Evolutionary conservation across 2,797 vertebrate genomes (phyloP).

Genomic region (Cichlasoma orientale): DNA sequence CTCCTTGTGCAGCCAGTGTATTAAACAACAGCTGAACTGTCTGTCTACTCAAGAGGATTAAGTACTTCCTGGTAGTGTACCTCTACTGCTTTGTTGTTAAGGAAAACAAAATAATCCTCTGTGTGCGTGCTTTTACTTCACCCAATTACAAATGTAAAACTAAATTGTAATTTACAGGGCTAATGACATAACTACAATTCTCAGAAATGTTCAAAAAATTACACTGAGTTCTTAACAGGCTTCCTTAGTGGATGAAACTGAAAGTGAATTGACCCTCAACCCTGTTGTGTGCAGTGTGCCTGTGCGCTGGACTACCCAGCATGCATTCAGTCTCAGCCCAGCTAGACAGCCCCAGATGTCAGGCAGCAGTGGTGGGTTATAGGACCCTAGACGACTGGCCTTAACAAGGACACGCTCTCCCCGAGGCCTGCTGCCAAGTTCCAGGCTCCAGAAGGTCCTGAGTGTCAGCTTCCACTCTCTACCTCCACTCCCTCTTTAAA

Average conservation of each 20-base stretch:
- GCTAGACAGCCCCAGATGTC: slow-evolving; percentile 73
- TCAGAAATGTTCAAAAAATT: slow-evolving; percentile 11
- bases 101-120: slow-evolving; percentile 46
- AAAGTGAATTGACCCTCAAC: slow-evolving; percentile 66
- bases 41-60: slow-evolving; percentile 21
- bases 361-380: slow-evolving; percentile 69
- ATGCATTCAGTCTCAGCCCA: slow-evolving; percentile 68
- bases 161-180: slow-evolving; percentile 5
- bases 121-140: slow-evolving; percentile 4
- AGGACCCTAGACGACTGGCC: slow-evolving; percentile 67
- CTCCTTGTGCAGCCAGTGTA: not conserved
- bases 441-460: slow-evolving; percentile 63
- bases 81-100: slow-evolving; percentile 43
- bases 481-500: slow-evolving; percentile 41
- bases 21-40: slow-evolving; percentile 14
- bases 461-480: slow-evolving; percentile 49
- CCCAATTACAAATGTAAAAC: slow-evolving; percentile 8
- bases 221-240: slow-evolving; percentile 20
- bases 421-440: slow-evolving; percentile 58
- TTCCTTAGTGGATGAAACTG: slow-evolving; percentile 56
- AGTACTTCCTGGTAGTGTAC: slow-evolving; percentile 46
- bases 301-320: slow-evolving; percentile 66
- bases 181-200: slow-evolving; percentile 9
- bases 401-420: slow-evolving; percentile 57
- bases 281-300: slow-evolving; percentile 60